phyloP scores from a whole-genome alignment of 2,888 invertebrate genomes.

The Ditula angustiorana region DNA sequence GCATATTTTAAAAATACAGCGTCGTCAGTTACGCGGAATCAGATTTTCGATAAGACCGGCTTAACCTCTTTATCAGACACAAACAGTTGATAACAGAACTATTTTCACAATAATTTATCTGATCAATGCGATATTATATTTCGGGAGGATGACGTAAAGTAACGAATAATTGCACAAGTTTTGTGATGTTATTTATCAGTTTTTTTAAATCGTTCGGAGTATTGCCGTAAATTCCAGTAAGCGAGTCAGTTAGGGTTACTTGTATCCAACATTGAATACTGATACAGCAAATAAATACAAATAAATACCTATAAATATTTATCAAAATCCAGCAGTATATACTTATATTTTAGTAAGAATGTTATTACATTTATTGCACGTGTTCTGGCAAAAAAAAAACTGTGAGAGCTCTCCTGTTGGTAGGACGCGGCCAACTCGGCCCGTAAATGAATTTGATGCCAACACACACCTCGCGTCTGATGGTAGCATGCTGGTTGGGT shows the following conservation, averaged over 20 bases:
- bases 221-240: not conserved
- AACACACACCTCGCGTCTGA: too few relatives aligned
- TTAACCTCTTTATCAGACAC: conserved; percentile 11
- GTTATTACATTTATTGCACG: too few relatives aligned
- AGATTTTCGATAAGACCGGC: conserved; percentile 17
- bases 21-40: conserved; percentile 13
- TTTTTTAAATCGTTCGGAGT: not conserved
- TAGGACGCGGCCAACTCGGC: too few relatives aligned
- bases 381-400: too few relatives aligned
- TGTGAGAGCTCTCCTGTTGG: too few relatives aligned
- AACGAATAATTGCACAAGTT: conserved; percentile 20
- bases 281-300: too few relatives aligned
- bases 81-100: not conserved
- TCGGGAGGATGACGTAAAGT: conserved; percentile 8
- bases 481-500: too few relatives aligned
- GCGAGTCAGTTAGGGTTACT: not conserved
- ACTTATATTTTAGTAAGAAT: too few relatives aligned
- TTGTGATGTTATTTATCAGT: not conserved
- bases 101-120: not conserved
- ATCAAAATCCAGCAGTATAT: too few relatives aligned
- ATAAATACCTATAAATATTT: too few relatives aligned
- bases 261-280: not conserved
- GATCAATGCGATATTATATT: conserved; percentile 1
- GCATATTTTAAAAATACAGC: conserved; percentile 3
- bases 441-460: too few relatives aligned